Conservation (phyloP, 2,888 invertebrate genomes). For the Diadegma fenestrale region DNA sequence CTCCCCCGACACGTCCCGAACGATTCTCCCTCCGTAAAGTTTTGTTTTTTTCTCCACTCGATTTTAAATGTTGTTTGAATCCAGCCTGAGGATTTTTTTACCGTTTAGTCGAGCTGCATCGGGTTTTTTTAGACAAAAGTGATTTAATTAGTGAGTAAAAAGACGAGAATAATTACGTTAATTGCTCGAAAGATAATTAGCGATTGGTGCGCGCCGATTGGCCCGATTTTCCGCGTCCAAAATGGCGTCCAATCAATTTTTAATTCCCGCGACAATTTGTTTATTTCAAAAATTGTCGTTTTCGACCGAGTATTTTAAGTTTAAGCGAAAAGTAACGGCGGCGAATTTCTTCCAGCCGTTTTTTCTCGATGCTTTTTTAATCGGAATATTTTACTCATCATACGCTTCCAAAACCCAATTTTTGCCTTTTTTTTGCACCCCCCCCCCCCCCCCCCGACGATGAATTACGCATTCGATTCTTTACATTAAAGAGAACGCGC, state of each 20-base stretch:
- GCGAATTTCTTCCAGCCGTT: conserved; percentile 80
- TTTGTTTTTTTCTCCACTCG: conserved; percentile 44
- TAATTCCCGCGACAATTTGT: background rate
- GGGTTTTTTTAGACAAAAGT: conserved; percentile 36
- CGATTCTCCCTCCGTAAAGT: conserved; percentile 34
- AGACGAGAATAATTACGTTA: background rate
- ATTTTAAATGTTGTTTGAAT: conserved; percentile 4
- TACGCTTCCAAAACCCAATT: background rate
- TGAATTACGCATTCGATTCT: conserved; percentile 68
- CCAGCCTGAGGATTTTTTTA: conserved; percentile 23
- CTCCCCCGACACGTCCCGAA: background rate
- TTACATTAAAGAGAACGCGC: conserved; percentile 71
- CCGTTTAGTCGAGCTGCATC: conserved; percentile 37
- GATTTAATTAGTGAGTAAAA: conserved; percentile 56
- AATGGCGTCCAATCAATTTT: conserved; percentile 68
- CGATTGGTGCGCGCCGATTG: conserved; percentile 58
- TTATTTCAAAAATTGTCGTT: conserved; percentile 2
- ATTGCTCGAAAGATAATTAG: conserved; percentile 7
- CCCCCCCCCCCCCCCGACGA: no score
- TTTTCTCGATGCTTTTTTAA: no score
- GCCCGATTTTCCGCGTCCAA: conserved; percentile 70
- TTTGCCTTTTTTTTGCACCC: background rate
- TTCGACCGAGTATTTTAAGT: conserved; percentile 71
- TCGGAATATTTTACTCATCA: conserved; percentile 1
- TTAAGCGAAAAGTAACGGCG: conserved; percentile 77